Evolutionary conservation across 2,113 vertebrate genomes (phyloP), one percentile per base, ranked within the genome.

Genomic region (Muntiacus muntjak): DNA sequence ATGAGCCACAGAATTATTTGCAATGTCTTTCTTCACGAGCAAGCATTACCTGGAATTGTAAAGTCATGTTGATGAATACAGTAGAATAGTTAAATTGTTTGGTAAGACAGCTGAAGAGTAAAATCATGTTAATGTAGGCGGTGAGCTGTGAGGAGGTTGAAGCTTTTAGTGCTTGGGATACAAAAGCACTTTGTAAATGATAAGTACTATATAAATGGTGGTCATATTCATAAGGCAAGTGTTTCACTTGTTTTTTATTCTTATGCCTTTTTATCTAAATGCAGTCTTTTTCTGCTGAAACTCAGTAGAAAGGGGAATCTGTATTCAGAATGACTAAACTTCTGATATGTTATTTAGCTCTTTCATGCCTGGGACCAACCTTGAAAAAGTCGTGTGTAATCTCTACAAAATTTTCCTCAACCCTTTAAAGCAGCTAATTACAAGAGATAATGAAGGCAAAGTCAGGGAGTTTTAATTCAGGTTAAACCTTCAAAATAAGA

Each of bases 281-380:
- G 52, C 79, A 64, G 1, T 67, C 40, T 92, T 82, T 87, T 89
- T 85, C 54, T 81, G 16, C 58, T 86, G 81, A 43, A 82, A 76
- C 33, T 89, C 60, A 64, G 91, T 95, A 30, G 78, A 58, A 94
- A 74, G 40, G 33, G 40, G 52, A 78, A 79, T 95, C 19, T 81
- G 95, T 74, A 82, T 74, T 94, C 58, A 89, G 84, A 94, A 92
- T 92, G 83, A 64, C 45, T 92, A 67, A 94, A 43, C 54, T 67
- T 96, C 79, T 83, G 85, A 92, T 89, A 95, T 58, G 57, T 86
- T 62, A 83, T 96, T 95, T 96, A 83, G 67, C 26, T 67, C 54
- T 94, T 45, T 19, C 13, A 90, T 95, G 52, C 60, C 12, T 95
- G 30, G 33, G 7, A 28, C 83, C 54, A 74, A 36, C 19, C 58